These are phyloP conservation scores for Pachypanchax playfairii DNA, from an alignment of 2,113 vertebrate genomes.

Conservation along the genomic window DNA sequence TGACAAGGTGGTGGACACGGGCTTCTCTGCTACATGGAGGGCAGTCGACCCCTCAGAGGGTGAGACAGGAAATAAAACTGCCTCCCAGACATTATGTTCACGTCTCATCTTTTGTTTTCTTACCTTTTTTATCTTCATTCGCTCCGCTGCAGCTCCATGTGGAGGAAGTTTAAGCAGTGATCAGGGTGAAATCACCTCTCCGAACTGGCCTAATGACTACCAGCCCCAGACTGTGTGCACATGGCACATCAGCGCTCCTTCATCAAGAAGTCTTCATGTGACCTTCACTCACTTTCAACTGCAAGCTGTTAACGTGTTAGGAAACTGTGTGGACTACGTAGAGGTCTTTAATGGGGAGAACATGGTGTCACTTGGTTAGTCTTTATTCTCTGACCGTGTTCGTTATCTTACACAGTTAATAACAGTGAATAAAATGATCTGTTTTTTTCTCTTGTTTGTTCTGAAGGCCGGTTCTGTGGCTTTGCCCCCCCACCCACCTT, in stretches of 20 bases:
- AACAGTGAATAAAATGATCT: not conserved
- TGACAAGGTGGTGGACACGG: slow-evolving; percentile 76
- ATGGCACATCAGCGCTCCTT: slow-evolving; percentile 70
- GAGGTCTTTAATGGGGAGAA: slow-evolving; percentile 72
- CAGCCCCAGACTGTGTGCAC: slow-evolving; percentile 71
- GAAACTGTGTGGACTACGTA: slow-evolving; percentile 76
- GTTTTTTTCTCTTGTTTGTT: slow-evolving; percentile 5
- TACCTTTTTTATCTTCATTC: not conserved
- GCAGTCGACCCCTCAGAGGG: slow-evolving; percentile 67
- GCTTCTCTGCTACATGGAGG: slow-evolving; percentile 76
- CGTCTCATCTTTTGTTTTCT: not conserved
- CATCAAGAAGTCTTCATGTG: slow-evolving; percentile 60
- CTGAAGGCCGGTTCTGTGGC: slow-evolving; percentile 75
- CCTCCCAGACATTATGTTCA: not conserved
- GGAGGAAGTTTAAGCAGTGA: slow-evolving; percentile 70
- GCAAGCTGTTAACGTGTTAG: slow-evolving; percentile 65
- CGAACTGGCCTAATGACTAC: slow-evolving; percentile 76
- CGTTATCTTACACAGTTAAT: no score
- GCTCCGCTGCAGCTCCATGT: slow-evolving; percentile 54
- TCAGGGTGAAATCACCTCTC: slow-evolving; percentile 73
- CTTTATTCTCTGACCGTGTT: not conserved
- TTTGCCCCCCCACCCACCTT: slow-evolving; percentile 50
- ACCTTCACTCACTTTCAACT: slow-evolving; percentile 78
- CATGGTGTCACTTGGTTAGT: slow-evolving; percentile 61
- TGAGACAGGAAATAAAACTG: slow-evolving; percentile 11